phyloP scores from a whole-genome alignment of 1,140 invertebrate species.

The Bombus polaris region DNA sequence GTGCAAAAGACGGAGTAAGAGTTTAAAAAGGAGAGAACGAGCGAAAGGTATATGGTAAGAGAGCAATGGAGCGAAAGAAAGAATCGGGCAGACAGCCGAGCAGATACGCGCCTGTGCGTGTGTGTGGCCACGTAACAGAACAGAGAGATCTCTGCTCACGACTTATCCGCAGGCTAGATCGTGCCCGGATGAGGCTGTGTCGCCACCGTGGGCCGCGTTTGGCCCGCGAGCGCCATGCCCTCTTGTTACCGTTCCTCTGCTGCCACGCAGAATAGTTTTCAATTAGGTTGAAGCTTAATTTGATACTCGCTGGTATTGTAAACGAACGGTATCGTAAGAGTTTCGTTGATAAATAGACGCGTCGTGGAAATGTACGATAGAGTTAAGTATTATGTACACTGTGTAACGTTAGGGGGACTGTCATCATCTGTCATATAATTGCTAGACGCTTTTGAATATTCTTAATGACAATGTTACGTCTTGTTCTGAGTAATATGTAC shows the following conservation, averaged over 20 bases:
- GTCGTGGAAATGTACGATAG: background rate
- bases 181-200: slow-evolving; percentile 31
- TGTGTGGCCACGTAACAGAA: slow-evolving; percentile 28
- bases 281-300: background rate
- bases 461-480: background rate
- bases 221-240: background rate
- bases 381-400: background rate
- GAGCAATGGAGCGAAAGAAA: slow-evolving; percentile 36
- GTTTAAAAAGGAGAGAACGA: background rate
- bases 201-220: background rate
- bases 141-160: slow-evolving; percentile 29
- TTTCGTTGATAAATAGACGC: background rate
- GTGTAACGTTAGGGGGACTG: background rate
- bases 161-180: slow-evolving; percentile 49
- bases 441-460: background rate
- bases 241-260: background rate
- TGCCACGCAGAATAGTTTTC: background rate
- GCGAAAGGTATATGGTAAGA: background rate
- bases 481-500: background rate
- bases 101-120: slow-evolving; percentile 33
- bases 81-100: slow-evolving; percentile 42
- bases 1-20: background rate
- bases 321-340: background rate
- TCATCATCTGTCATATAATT: background rate
- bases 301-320: background rate